Conservation (phyloP, 2,113 vertebrate species). For the Boulengeromyrus knoepffleri region DNA sequence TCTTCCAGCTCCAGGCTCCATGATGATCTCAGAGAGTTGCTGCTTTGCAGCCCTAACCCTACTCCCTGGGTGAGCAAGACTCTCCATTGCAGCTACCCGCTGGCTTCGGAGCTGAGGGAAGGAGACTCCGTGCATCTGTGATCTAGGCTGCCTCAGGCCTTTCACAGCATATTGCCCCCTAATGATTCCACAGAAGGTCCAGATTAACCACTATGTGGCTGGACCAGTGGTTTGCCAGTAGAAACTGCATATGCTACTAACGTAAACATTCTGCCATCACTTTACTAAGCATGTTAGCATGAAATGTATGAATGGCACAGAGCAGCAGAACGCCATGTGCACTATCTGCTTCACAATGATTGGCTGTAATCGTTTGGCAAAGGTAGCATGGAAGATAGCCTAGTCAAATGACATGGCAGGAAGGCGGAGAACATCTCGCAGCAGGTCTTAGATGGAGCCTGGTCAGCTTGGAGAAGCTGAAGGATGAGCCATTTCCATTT, state of each 20-base stretch:
- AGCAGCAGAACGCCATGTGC: neutral
- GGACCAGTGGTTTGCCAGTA: slow-evolving; percentile 16
- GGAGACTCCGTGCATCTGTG: neutral
- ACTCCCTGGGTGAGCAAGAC: neutral
- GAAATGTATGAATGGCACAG: neutral
- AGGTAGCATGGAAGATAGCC: neutral
- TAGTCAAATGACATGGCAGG: neutral
- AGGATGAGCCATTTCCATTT: slow-evolving; percentile 6
- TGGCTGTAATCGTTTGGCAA: neutral
- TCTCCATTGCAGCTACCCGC: neutral
- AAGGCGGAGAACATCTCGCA: neutral
- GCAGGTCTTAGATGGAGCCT: neutral
- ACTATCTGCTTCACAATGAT: neutral
- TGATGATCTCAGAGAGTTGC: neutral
- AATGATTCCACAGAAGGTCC: neutral
- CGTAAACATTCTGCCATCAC: neutral
- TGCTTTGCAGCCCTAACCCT: neutral
- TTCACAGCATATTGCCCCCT: neutral
- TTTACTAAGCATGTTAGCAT: neutral
- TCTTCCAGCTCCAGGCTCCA: neutral
- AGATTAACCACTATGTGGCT: neutral
- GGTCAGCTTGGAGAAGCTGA: neutral
- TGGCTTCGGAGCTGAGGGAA: neutral
- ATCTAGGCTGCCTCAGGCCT: neutral
- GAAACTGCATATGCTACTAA: neutral